Evolutionary conservation across 2,888 invertebrate genomes (phyloP).

Genomic region (Caradrina clavipalpis): DNA sequence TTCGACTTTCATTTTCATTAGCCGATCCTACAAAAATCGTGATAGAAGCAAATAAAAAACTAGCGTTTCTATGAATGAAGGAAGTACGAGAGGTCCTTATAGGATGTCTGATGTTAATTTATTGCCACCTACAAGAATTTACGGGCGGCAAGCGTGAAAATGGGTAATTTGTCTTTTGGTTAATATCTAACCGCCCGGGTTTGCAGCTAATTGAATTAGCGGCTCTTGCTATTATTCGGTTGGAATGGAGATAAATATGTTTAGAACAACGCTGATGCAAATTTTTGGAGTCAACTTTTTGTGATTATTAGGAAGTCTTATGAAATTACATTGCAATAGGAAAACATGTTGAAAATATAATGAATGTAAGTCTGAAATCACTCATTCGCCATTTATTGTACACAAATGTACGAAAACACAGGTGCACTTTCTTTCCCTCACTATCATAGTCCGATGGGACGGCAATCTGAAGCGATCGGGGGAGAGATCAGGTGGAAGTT

Average conservation of each 20-base stretch:
- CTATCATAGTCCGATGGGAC: no score
- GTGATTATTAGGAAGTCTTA: no score
- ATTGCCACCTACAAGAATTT: conserved; percentile 79
- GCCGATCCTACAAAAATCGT: conserved; percentile 57
- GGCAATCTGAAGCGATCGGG: no score
- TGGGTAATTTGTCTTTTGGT: conserved; percentile 83
- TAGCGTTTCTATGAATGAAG: conserved; percentile 37
- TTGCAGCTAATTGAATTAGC: conserved; percentile 84
- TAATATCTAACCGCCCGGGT: conserved; percentile 78
- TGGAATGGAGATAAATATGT: conserved; percentile 63
- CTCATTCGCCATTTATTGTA: no score
- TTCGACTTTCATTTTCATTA: conserved; percentile 24
- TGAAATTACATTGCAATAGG: no score
- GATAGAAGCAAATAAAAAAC: conserved; percentile 56
- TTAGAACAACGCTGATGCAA: conserved; percentile 16
- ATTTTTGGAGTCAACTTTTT: conserved; percentile 1
- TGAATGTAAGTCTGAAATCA: no score
- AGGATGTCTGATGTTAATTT: conserved; percentile 71
- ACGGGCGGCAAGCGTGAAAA: conserved; percentile 83
- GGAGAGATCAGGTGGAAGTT: no score
- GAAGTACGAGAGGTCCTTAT: conserved; percentile 61
- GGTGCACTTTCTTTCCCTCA: no score
- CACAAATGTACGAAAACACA: no score
- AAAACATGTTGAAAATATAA: no score
- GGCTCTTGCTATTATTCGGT: conserved; percentile 67